phyloP scores from a whole-genome alignment of 2,888 invertebrate species.

The Drosophila lacicola region DNA sequence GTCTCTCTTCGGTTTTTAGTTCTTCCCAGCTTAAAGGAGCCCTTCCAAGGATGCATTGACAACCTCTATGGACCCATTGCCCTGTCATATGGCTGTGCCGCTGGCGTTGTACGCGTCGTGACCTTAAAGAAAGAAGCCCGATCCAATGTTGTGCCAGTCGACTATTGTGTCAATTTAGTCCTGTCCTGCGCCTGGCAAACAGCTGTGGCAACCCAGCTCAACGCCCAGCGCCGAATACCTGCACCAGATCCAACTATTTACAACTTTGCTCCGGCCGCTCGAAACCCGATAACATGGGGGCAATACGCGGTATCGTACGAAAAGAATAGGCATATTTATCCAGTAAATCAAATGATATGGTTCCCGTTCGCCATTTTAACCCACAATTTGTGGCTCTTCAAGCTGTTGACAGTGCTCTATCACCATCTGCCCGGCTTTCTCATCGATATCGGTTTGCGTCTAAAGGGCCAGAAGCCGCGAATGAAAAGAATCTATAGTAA shows the following conservation, averaged over 20 bases:
- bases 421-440: slow-evolving; percentile 89
- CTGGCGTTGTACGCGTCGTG: slow-evolving; percentile 86
- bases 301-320: slow-evolving; percentile 86
- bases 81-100: slow-evolving; percentile 86
- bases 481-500: slow-evolving; percentile 92
- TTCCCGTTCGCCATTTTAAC: slow-evolving; percentile 86
- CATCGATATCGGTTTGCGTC: slow-evolving; percentile 85
- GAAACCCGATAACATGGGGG: slow-evolving; percentile 92
- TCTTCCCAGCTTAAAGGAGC: slow-evolving; percentile 85
- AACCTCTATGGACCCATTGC: slow-evolving; percentile 88
- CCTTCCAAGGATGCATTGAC: slow-evolving; percentile 89
- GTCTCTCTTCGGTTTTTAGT: slow-evolving; percentile 29
- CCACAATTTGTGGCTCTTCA: slow-evolving; percentile 82
- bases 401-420: slow-evolving; percentile 86
- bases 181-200: slow-evolving; percentile 85
- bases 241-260: slow-evolving; percentile 85
- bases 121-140: slow-evolving; percentile 70
- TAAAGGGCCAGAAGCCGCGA: slow-evolving; percentile 60
- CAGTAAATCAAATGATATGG: slow-evolving; percentile 89
- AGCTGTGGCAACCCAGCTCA: slow-evolving; percentile 52
- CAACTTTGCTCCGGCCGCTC: slow-evolving; percentile 93
- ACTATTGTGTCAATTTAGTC: slow-evolving; percentile 85
- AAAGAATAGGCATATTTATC: slow-evolving; percentile 85
- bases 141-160: slow-evolving; percentile 85
- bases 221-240: not conserved